phyloP scores from a whole-genome alignment of 2,888 invertebrate genomes.

The Diogma glabrata region DNA sequence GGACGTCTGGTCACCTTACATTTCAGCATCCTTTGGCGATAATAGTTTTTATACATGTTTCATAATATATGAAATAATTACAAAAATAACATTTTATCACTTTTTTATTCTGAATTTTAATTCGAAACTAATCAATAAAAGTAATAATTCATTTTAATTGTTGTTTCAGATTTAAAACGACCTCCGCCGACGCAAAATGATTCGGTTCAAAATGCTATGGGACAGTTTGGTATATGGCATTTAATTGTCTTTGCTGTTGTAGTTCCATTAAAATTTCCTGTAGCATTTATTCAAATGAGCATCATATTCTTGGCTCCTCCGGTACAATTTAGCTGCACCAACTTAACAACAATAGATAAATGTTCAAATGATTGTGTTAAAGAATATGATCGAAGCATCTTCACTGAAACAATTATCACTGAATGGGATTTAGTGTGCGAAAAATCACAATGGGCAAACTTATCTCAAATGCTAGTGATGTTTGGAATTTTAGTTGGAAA shows the following conservation, averaged over 20 bases:
- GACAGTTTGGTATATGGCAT: slow-evolving; percentile 64
- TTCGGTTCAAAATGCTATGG: slow-evolving; percentile 56
- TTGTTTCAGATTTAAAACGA: too few species aligned
- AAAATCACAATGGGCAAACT: slow-evolving; percentile 50
- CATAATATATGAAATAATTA: too few species aligned
- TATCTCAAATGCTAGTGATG: slow-evolving; percentile 71
- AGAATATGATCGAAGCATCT: slow-evolving; percentile 50
- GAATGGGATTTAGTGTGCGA: slow-evolving; percentile 68
- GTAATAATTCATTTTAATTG: too few species aligned
- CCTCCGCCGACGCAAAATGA: too few species aligned
- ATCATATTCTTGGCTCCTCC: slow-evolving; percentile 67
- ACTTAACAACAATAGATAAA: slow-evolving; percentile 23
- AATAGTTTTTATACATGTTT: too few species aligned
- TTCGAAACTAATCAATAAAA: too few species aligned
- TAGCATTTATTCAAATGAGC: slow-evolving; percentile 70
- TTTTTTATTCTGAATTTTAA: too few species aligned
- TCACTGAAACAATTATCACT: slow-evolving; percentile 58
- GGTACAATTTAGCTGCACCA: slow-evolving; percentile 43
- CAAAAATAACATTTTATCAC: too few species aligned
- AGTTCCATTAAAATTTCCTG: slow-evolving; percentile 62
- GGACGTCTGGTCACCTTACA: too few species aligned
- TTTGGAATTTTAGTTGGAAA: slow-evolving; percentile 64
- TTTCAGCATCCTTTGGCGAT: too few species aligned
- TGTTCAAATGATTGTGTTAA: slow-evolving; percentile 47
- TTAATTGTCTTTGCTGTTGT: slow-evolving; percentile 56